A percentile compares a stretch with the other conserved stretches of the same genome.
Evolutionary conservation across 2,888 invertebrate species (phyloP).

Genomic region (Marronus borbonicus): DNA sequence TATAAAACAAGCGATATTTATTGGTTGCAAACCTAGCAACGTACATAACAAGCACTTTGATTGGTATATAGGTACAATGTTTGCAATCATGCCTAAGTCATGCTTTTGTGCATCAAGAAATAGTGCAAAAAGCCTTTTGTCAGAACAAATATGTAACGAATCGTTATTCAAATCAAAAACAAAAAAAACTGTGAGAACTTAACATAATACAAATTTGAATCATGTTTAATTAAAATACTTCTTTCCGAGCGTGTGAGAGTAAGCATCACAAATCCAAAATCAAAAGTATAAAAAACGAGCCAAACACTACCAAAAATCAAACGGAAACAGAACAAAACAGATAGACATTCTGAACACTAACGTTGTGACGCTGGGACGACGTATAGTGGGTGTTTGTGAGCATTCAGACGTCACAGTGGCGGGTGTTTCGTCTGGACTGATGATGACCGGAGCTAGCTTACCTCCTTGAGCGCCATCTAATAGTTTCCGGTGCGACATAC

Average conservation of each 20-base stretch:
- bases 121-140: conserved; percentile 1
- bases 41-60: no score
- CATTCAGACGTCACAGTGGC: conserved; percentile 63
- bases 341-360: conserved; percentile 67
- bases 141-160: background rate
- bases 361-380: conserved; percentile 74
- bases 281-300: conserved; percentile 8
- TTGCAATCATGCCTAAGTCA: background rate
- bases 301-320: conserved; percentile 34
- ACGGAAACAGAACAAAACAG: conserved; percentile 49
- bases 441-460: conserved; percentile 74
- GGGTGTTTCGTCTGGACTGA: conserved; percentile 73
- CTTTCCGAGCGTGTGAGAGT: background rate
- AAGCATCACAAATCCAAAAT: conserved; percentile 15
- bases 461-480: conserved; percentile 69
- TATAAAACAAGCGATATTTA: no score
- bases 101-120: background rate
- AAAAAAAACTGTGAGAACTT: background rate
- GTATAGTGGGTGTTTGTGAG: conserved; percentile 65
- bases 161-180: background rate
- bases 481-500: conserved; percentile 72
- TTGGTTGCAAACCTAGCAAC: no score
- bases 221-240: background rate
- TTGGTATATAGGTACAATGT: no score
- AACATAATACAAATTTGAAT: no score